Evolutionary conservation across 2,797 vertebrate genomes (phyloP), one percentile per base, ranked within the genome.

Genomic region (Clarias fuscus): DNA sequence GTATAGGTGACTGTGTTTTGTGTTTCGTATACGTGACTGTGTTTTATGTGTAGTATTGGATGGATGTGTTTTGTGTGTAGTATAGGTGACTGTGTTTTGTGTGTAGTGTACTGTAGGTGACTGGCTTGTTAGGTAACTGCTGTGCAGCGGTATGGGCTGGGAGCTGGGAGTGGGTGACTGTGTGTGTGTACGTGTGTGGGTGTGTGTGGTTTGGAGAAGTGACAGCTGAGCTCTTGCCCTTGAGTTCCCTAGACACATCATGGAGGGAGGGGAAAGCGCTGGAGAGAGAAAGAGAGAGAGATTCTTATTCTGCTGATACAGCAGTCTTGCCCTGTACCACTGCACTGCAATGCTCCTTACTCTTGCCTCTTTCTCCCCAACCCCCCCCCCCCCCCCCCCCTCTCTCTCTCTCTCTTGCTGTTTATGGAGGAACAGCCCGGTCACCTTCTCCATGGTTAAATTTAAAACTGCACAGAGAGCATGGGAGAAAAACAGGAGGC

Each of bases 391-490:
- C 7, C 40, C 7, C 40, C 7, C 40, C 7, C 7, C 8, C 43
- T 48, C 43, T 48, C 43, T 48, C 43, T 10, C 43, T 83, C 90
- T 78, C 92, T 91, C 90, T 89, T 90, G 86, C 93, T 93, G 92
- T 95, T 94, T 95, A 94, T 94, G 92, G 92, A 93, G 93, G 93
- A 95, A 94, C 93, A 95, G 89, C 89, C 93, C 93, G 94, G 95
- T 96, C 95, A 95, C 95, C 95, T 96, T 96, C 93, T 95, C 94
- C 92, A 92, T 92, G 93, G 94, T 94, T 94, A 93, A 94, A 95
- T 95, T 94, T 95, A 95, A 95, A 95, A 94, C 94, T 93, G 78
- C 86, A 83, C 68, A 86, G 81, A 85, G 75, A 82, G 85, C 73
- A 83, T 80, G 80, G 71, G 75, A 78, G 71, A 37, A 73, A 82